Evolutionary conservation across 1,140 invertebrate genomes (phyloP).

Genomic region (Megalopta genalis): DNA sequence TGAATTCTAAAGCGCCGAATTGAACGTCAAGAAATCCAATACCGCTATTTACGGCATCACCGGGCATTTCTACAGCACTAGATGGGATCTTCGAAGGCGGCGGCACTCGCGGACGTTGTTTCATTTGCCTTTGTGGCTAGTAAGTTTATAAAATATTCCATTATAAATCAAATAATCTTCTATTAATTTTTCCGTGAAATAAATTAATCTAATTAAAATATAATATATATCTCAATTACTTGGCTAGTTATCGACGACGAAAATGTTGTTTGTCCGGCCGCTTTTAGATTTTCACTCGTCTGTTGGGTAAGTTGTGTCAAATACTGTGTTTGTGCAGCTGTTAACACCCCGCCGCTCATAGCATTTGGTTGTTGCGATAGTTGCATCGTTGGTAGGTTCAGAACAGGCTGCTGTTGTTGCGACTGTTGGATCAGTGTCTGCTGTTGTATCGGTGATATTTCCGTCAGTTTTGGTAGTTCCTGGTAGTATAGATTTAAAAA

Average conservation of each 20-base stretch:
- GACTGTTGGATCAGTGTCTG: slow-evolving; percentile 67
- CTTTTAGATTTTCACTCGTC: slow-evolving; percentile 83
- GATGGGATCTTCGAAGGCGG: slow-evolving; percentile 96
- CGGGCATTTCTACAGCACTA: slow-evolving; percentile 97
- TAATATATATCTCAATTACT: slow-evolving; percentile 53
- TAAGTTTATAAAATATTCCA: slow-evolving; percentile 5
- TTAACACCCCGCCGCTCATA: slow-evolving; percentile 78
- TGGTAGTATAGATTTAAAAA: slow-evolving; percentile 34
- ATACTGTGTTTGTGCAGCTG: slow-evolving; percentile 87
- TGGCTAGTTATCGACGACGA: slow-evolving; percentile 74
- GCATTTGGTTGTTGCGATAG: slow-evolving; percentile 74
- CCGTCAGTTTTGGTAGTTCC: slow-evolving; percentile 72
- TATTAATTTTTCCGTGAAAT: not conserved
- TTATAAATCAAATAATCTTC: not conserved
- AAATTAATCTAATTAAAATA: not conserved
- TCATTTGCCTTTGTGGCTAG: slow-evolving; percentile 83
- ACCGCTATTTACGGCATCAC: slow-evolving; percentile 86
- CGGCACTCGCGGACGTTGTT: slow-evolving; percentile 90
- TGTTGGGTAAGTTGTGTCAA: slow-evolving; percentile 86
- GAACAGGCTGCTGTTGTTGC: slow-evolving; percentile 68
- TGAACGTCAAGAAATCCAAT: slow-evolving; percentile 94
- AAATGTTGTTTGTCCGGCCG: slow-evolving; percentile 79
- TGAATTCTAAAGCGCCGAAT: slow-evolving; percentile 95
- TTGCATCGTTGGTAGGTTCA: slow-evolving; percentile 76
- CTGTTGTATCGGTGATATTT: slow-evolving; percentile 68